Percentiles rank a stretch among this genome's conserved stretches.
Evolutionary conservation across 2,888 invertebrate genomes (phyloP).

Genomic region (Petrolisthes cinctipes): DNA sequence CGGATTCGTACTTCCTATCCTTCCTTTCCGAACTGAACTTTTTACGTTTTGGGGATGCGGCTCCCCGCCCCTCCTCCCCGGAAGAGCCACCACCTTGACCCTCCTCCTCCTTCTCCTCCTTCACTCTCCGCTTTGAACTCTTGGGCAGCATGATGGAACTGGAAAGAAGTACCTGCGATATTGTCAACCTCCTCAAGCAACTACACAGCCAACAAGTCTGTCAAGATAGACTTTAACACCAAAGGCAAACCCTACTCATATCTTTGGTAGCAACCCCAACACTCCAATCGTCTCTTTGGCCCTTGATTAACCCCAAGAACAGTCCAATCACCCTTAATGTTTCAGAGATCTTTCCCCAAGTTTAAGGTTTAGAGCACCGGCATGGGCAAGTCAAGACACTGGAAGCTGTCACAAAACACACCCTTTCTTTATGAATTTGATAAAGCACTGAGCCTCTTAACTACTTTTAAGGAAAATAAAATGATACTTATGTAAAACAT

Average conservation of each 20-base stretch:
- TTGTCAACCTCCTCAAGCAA: constrained; percentile 22
- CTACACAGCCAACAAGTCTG: background rate
- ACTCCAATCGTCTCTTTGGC: too few species aligned
- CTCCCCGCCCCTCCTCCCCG: constrained; percentile 47
- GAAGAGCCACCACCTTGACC: constrained; percentile 27
- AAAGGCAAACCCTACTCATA: background rate
- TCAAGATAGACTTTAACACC: constrained; percentile 14
- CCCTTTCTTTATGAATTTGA: too few species aligned
- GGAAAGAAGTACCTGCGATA: constrained; percentile 45
- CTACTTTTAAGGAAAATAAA: too few species aligned
- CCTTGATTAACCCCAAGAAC: too few species aligned
- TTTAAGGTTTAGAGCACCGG: too few species aligned
- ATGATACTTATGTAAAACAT: too few species aligned
- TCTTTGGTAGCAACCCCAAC: too few species aligned
- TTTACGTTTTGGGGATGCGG: constrained; percentile 45
- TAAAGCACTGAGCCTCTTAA: too few species aligned
- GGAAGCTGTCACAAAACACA: too few species aligned
- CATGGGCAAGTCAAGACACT: too few species aligned
- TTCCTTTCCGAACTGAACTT: constrained; percentile 38
- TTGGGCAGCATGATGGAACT: constrained; percentile 43
- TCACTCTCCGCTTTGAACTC: constrained; percentile 48
- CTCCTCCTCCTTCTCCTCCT: constrained; percentile 42
- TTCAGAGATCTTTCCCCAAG: too few species aligned
- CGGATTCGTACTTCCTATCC: constrained; percentile 27
- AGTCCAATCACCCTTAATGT: too few species aligned